Conservation (phyloP, 2,888 invertebrate species). For the Tholera decimalis region DNA sequence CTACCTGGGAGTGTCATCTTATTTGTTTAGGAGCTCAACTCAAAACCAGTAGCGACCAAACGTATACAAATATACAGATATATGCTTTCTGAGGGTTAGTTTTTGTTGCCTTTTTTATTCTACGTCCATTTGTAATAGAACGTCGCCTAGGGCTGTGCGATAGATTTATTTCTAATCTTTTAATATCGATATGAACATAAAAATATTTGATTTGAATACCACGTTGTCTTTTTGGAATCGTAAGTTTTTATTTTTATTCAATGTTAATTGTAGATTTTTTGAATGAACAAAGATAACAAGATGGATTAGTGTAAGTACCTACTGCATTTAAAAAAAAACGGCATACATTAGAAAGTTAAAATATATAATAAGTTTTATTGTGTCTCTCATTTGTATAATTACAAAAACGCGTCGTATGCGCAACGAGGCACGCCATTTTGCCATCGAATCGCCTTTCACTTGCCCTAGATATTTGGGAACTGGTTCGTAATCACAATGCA, state of each 20-base stretch:
- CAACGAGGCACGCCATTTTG: slow-evolving; percentile 78
- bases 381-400: slow-evolving; percentile 57
- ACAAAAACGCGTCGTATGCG: slow-evolving; percentile 73
- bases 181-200: slow-evolving; percentile 3
- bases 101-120: slow-evolving; percentile 87
- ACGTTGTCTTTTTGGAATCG: background rate
- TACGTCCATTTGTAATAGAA: slow-evolving; percentile 85
- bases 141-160: slow-evolving; percentile 77
- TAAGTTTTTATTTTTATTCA: background rate
- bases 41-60: slow-evolving; percentile 90
- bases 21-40: slow-evolving; percentile 90
- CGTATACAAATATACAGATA: slow-evolving; percentile 78
- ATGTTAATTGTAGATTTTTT: background rate
- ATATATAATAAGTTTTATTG: background rate
- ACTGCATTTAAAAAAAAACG: background rate
- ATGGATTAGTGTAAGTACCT: no score
- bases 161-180: slow-evolving; percentile 11
- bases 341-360: background rate
- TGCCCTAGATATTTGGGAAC: slow-evolving; percentile 90
- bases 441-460: slow-evolving; percentile 89
- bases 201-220: background rate
- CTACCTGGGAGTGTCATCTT: slow-evolving; percentile 89
- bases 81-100: slow-evolving; percentile 79
- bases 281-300: no score
- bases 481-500: slow-evolving; percentile 87